These are phyloP conservation scores for Geopemphigus sp. DNA, from an alignment of 1,140 invertebrate species.

Conservation along the genomic window DNA sequence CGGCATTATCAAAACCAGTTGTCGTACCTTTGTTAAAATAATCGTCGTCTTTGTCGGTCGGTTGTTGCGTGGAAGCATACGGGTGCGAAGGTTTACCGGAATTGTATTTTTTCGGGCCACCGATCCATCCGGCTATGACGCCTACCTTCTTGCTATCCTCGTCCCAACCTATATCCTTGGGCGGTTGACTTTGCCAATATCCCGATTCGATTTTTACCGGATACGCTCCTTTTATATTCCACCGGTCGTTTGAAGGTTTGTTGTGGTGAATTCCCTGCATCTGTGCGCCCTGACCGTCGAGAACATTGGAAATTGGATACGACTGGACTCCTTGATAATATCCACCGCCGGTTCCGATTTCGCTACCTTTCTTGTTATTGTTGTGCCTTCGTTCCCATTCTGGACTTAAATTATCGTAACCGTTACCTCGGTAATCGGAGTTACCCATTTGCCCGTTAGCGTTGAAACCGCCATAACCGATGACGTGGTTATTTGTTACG, in stretches of 20 bases:
- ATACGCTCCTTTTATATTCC: conserved; percentile 47
- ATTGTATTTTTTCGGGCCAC: conserved; percentile 24
- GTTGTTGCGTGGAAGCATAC: background rate
- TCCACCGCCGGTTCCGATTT: background rate
- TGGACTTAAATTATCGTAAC: conserved; percentile 54
- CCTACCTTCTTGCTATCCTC: conserved; percentile 34
- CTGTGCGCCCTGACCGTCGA: background rate
- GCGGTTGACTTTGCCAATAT: conserved; percentile 51
- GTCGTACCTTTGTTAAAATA: conserved; percentile 41
- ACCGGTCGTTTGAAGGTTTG: conserved; percentile 18
- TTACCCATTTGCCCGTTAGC: background rate
- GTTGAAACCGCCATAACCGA: background rate
- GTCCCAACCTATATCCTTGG: conserved; percentile 50
- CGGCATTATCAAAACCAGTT: conserved; percentile 6
- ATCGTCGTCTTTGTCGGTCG: conserved; percentile 26
- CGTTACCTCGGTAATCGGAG: conserved; percentile 53
- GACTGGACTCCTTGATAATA: conserved; percentile 18
- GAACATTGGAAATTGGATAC: conserved; percentile 1
- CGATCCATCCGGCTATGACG: conserved; percentile 45
- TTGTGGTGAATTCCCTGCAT: background rate
- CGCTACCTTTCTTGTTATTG: conserved; percentile 1
- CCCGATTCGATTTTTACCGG: conserved; percentile 47
- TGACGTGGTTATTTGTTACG: background rate
- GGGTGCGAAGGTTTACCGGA: background rate
- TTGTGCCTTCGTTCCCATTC: conserved; percentile 52